These are phyloP conservation scores for Characodon lateralis DNA, from an alignment of 2,797 vertebrate genomes.

Conservation along the genomic window DNA sequence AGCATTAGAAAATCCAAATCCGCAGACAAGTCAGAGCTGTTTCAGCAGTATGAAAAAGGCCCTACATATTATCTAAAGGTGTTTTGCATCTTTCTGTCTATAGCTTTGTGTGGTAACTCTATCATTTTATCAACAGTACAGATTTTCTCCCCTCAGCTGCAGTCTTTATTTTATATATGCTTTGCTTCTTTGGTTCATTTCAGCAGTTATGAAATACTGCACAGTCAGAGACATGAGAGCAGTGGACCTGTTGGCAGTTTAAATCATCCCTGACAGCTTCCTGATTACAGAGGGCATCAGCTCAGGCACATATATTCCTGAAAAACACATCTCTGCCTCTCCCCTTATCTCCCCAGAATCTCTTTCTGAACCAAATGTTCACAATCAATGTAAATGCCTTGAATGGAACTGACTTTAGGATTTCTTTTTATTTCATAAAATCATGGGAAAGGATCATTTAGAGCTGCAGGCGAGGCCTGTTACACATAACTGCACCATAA, in stretches of 20 bases:
- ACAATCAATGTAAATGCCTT: slow-evolving; percentile 15
- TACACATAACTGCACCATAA: slow-evolving; percentile 5
- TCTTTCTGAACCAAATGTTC: background rate
- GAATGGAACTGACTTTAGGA: background rate
- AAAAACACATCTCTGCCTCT: slow-evolving; percentile 34
- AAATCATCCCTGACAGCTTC: slow-evolving; percentile 68
- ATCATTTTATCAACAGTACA: slow-evolving; percentile 6
- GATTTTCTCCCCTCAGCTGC: background rate
- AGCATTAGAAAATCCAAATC: background rate
- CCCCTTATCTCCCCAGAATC: background rate
- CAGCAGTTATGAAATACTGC: slow-evolving; percentile 45
- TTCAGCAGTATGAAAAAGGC: background rate
- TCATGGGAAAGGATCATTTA: background rate
- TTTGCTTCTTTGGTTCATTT: slow-evolving; percentile 18
- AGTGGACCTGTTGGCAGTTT: slow-evolving; percentile 43
- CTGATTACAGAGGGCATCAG: slow-evolving; percentile 62
- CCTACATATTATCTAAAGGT: background rate
- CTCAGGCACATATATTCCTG: slow-evolving; percentile 16
- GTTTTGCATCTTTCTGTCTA: background rate
- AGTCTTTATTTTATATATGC: slow-evolving; percentile 4
- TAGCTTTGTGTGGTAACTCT: background rate
- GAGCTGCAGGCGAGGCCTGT: background rate
- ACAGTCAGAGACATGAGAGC: slow-evolving; percentile 38
- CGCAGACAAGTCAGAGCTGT: background rate
- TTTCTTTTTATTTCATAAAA: background rate